Base-by-base conservation (phyloP, 2,797 vertebrate species). In the Oreortyx pictus region DNA sequence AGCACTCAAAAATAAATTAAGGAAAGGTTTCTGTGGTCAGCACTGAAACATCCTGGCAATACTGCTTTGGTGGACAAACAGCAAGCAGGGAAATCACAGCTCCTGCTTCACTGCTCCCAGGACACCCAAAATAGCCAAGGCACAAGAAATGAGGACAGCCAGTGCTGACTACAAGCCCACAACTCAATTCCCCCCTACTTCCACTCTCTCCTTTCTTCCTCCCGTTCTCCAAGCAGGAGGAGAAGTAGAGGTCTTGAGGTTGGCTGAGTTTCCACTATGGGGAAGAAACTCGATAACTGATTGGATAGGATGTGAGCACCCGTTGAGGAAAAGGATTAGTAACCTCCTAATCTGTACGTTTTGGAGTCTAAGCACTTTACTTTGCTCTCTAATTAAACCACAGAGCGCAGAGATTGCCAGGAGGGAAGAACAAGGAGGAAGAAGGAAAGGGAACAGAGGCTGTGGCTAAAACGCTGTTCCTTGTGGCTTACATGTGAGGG, bases 261-360 rank as follows among this genome's bases (percentile, higher is more conserved):
- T 92, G 91, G 80, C 90, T 27, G 65, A 79, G 89, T 82, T 94
- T 94, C 90, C 82, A 31, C 31, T 47, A 61, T 31, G 44, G 16
- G 64, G 77, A 93, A 94, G 76, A 49, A 78, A 74, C 74, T 50
- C 11, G 24, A 57, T 83, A 90, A 90, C 78, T 86, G 88, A 50
- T 60, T 31, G 35, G 80, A 85, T 92, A 95, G 92, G 94, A 94
- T 93, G 91, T 50, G n/a, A 94, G 93, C 64, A 82, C 76, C 47
- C 76, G 5, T 81, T 88, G 71, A 94, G 81, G 85, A 78, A 73
- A 20, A 78, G 93, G 94, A 95, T 95, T 95, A 96, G 90, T 64
- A 95, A 84, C 60, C 68, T 64, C 80, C 88, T 95, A 92, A 95
- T 92, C 87, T 79, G 87, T 72, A 88, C 89, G 66, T 82, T 95